phyloP scores from a whole-genome alignment of 2,797 vertebrate species.

The Enteromius fasciolatus region DNA sequence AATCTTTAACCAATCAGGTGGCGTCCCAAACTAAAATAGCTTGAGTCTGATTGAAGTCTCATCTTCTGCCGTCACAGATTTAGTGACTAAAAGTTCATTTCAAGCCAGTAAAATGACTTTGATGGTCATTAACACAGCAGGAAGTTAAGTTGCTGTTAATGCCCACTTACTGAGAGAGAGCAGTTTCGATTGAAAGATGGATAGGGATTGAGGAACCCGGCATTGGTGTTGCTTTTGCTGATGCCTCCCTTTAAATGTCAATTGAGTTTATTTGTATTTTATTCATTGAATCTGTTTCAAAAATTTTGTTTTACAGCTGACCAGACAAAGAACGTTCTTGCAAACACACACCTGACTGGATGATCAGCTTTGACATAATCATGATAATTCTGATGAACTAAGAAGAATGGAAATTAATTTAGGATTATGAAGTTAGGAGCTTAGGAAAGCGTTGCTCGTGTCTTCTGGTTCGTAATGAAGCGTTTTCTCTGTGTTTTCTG shows the following conservation, averaged over 20 bases:
- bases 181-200: background rate
- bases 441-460: background rate
- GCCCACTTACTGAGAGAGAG: background rate
- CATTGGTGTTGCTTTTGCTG: background rate
- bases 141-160: constrained; percentile 1
- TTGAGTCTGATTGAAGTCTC: background rate
- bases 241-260: background rate
- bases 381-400: constrained; percentile 6
- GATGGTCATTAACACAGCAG: constrained; percentile 10
- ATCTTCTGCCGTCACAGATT: background rate
- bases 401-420: background rate
- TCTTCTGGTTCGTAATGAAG: constrained; percentile 14
- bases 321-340: constrained; percentile 23
- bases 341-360: constrained; percentile 11
- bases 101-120: background rate
- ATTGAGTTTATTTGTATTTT: background rate
- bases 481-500: constrained; percentile 26
- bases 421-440: background rate
- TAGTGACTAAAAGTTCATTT: background rate
- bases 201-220: background rate
- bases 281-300: background rate
- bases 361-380: constrained; percentile 19
- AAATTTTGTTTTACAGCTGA: constrained; percentile 31
- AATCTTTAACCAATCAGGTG: background rate
- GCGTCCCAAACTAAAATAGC: background rate